These are phyloP conservation scores for Wasmannia auropunctata DNA, from an alignment of 1,140 invertebrate species.

Conservation along the genomic window DNA sequence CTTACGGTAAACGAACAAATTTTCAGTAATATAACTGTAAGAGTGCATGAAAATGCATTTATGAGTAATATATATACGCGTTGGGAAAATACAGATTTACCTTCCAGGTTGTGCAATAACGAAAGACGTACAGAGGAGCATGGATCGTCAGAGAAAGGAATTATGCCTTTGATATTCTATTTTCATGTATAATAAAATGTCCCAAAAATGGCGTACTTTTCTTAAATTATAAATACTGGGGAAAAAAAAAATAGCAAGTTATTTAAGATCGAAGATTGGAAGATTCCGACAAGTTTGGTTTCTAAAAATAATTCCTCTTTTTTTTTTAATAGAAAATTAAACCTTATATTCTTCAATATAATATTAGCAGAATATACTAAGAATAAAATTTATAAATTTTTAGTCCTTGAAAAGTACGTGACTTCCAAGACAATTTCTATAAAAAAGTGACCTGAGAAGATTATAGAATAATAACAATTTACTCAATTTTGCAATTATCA, in stretches of 20 bases:
- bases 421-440: conserved; percentile 28
- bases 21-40: conserved; percentile 43
- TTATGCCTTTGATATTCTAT: conserved; percentile 21
- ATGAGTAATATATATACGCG: conserved; percentile 11
- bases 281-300: background rate
- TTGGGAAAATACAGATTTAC: conserved; percentile 36
- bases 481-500: conserved; percentile 24
- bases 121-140: conserved; percentile 55
- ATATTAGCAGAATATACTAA: background rate
- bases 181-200: conserved; percentile 21
- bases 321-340: background rate
- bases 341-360: background rate
- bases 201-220: conserved; percentile 34
- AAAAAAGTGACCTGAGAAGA: conserved; percentile 16
- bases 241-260: background rate
- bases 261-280: background rate
- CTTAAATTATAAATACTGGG: background rate
- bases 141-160: conserved; percentile 22
- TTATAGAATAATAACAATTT: conserved; percentile 23
- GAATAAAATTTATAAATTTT: background rate
- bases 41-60: conserved; percentile 34
- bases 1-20: conserved; percentile 5
- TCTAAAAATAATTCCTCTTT: background rate
- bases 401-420: background rate
- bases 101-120: conserved; percentile 65